Conservation (phyloP, 1,140 invertebrate genomes). For the Steinernema khuongi region DNA sequence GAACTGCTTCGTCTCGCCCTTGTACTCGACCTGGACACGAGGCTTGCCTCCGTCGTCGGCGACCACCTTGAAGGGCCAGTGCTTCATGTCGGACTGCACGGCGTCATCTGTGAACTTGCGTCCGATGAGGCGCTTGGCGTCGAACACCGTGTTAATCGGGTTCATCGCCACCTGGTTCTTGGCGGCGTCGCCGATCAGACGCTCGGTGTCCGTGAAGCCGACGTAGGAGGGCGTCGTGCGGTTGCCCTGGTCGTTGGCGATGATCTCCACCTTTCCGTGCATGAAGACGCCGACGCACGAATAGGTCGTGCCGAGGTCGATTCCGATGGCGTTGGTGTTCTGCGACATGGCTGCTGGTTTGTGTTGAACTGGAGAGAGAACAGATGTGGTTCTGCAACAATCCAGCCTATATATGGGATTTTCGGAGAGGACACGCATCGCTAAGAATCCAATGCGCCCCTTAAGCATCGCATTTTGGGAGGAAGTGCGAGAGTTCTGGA, state of each 20-base stretch:
- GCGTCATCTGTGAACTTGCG: slow-evolving; percentile 81
- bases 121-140: slow-evolving; percentile 77
- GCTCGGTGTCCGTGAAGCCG: too few relatives aligned
- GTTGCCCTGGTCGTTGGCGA: too few relatives aligned
- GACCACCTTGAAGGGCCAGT: slow-evolving; percentile 62
- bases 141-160: slow-evolving; percentile 70
- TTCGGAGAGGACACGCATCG: too few relatives aligned
- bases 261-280: slow-evolving; percentile 85
- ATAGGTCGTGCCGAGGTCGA: slow-evolving; percentile 64
- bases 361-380: slow-evolving; percentile 19
- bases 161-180: slow-evolving; percentile 85
- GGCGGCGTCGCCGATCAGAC: slow-evolving; percentile 93
- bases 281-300: slow-evolving; percentile 65
- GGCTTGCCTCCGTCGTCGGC: slow-evolving; percentile 27
- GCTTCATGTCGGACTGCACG: slow-evolving; percentile 85
- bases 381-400: too few relatives aligned
- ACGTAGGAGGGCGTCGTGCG: too few relatives aligned
- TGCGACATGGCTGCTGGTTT: slow-evolving; percentile 23
- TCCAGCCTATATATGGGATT: too few relatives aligned
- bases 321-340: slow-evolving; percentile 61
- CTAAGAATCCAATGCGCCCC: too few relatives aligned
- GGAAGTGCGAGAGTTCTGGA: too few relatives aligned
- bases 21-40: slow-evolving; percentile 28
- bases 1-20: slow-evolving; percentile 38
- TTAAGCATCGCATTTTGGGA: too few relatives aligned